phyloP scores from a whole-genome alignment of 1,140 invertebrate genomes.

The Zaprionus ornatus region DNA sequence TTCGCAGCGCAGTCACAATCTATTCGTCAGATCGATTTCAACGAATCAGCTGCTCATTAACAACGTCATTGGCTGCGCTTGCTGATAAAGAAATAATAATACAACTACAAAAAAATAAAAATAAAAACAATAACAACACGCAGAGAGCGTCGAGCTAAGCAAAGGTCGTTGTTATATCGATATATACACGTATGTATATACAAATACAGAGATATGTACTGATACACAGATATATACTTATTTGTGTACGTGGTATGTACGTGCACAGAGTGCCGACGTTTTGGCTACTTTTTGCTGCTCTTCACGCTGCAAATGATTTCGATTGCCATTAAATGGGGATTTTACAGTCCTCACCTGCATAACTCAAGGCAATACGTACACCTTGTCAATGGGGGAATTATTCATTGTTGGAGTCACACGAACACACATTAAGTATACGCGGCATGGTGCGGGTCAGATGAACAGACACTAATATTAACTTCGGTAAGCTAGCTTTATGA shows the following conservation, averaged over 20 bases:
- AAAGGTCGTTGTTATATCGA: conserved; percentile 50
- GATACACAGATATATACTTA: background rate
- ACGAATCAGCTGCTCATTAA: conserved; percentile 63
- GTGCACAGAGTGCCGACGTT: background rate
- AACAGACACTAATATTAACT: conserved; percentile 83
- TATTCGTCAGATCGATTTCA: conserved; percentile 54
- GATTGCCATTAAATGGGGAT: conserved; percentile 22
- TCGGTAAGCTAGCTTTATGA: conserved; percentile 84
- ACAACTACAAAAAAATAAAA: conserved; percentile 16
- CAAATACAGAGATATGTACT: too few relatives aligned
- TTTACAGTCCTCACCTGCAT: conserved; percentile 16
- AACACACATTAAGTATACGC: conserved; percentile 34
- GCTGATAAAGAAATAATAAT: conserved; percentile 8
- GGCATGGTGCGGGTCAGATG: conserved; percentile 45
- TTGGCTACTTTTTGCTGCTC: background rate
- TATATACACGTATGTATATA: conserved; percentile 1
- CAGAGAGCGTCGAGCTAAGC: background rate
- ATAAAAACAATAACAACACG: conserved; percentile 1
- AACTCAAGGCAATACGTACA: conserved; percentile 15
- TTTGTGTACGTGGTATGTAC: background rate
- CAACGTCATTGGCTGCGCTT: conserved; percentile 52
- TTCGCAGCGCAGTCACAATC: background rate
- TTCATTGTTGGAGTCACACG: background rate
- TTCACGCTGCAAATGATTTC: conserved; percentile 5
- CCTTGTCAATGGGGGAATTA: background rate